Percentiles rank a stretch among this genome's conserved stretches.
Evolutionary conservation across 2,888 invertebrate species (phyloP).

Genomic region (Melikaiella ostensackeni): DNA sequence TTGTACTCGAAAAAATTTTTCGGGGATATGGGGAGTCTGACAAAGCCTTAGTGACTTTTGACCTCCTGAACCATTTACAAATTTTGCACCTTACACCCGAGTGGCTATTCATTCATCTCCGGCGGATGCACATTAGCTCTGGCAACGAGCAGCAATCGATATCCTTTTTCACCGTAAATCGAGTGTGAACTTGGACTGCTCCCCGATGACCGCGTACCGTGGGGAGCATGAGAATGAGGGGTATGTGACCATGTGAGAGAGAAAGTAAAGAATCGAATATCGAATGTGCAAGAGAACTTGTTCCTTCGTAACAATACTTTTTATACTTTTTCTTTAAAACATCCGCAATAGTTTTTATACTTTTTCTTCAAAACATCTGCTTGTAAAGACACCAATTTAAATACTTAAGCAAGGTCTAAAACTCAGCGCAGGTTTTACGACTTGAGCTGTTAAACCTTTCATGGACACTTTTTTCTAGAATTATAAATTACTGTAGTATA

Average conservation of each 20-base stretch:
- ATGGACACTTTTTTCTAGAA: too few relatives aligned
- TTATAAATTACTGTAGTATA: too few relatives aligned
- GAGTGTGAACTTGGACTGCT: constrained; percentile 65
- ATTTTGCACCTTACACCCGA: constrained; percentile 3
- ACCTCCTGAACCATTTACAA: background rate
- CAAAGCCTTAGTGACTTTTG: background rate
- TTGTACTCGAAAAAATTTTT: background rate
- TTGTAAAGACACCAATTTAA: too few relatives aligned
- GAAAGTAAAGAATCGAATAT: background rate
- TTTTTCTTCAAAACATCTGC: too few relatives aligned
- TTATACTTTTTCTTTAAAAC: too few relatives aligned
- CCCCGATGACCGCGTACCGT: constrained; percentile 57
- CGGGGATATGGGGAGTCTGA: background rate
- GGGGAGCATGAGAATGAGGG: background rate
- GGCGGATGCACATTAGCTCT: constrained; percentile 42
- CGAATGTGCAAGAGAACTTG: background rate
- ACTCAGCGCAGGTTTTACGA: too few relatives aligned
- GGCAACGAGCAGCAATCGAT: constrained; percentile 47
- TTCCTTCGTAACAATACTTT: too few relatives aligned
- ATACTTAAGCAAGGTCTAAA: too few relatives aligned
- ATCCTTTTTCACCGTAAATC: constrained; percentile 61
- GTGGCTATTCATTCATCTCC: constrained; percentile 51
- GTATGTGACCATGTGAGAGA: background rate
- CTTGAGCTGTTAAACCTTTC: too few relatives aligned
- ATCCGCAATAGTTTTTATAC: too few relatives aligned